These are phyloP conservation scores for Cinclus cinclus DNA, from an alignment of 2,113 vertebrate genomes.

Conservation along the genomic window DNA sequence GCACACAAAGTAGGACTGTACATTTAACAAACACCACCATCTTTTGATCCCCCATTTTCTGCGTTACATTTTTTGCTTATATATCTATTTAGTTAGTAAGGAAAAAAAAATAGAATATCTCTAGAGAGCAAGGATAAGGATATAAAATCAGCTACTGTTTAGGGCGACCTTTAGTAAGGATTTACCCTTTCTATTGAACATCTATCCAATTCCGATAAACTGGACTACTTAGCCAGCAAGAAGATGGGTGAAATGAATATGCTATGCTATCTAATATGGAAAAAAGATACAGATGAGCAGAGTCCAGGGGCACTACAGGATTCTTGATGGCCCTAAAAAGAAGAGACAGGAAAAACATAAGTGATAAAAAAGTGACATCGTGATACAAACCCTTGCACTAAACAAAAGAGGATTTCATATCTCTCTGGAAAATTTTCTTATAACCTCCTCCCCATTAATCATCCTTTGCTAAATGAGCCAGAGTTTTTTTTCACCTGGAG, in stretches of 20 bases:
- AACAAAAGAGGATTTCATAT: not conserved
- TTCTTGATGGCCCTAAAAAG: not conserved
- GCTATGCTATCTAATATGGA: no score
- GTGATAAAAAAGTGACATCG: not conserved
- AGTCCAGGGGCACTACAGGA: not conserved
- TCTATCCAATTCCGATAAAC: not conserved
- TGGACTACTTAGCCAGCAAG: not conserved
- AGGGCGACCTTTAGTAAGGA: not conserved
- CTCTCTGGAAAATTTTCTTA: not conserved
- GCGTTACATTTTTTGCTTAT: not conserved
- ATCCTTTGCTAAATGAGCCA: not conserved
- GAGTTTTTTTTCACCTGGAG: not conserved
- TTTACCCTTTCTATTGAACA: not conserved
- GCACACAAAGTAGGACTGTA: not conserved
- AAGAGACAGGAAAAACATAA: not conserved
- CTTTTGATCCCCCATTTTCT: not conserved
- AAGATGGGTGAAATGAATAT: not conserved
- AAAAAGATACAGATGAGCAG: not conserved
- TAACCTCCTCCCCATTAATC: not conserved
- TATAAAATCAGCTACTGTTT: not conserved
- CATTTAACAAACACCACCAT: not conserved
- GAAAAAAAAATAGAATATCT: fast-evolving
- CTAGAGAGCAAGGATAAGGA: not conserved
- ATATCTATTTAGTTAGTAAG: not conserved
- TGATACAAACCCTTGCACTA: not conserved